Percentiles rank a stretch among this genome's conserved stretches.
These are phyloP conservation scores for Ophraella communa DNA, from an alignment of 2,888 invertebrate genomes.

Conservation along the genomic window DNA sequence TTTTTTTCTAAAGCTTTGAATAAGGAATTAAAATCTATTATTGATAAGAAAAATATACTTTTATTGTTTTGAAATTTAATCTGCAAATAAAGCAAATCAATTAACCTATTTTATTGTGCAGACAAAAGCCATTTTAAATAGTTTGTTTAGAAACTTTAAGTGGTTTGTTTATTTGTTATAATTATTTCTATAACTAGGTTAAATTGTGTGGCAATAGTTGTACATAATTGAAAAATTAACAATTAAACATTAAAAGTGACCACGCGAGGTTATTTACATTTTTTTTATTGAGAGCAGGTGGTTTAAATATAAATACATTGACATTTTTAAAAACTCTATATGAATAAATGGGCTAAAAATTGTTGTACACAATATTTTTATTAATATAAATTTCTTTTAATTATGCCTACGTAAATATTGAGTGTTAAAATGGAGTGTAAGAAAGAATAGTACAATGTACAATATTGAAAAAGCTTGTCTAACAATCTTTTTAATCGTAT, in stretches of 20 bases:
- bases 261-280: background rate
- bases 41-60: too few relatives aligned
- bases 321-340: too few relatives aligned
- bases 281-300: background rate
- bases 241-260: background rate
- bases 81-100: too few relatives aligned
- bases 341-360: background rate
- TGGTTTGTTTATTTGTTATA: background rate
- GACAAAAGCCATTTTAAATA: background rate
- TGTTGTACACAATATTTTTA: constrained; percentile 11
- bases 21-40: too few relatives aligned
- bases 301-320: background rate
- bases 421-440: too few relatives aligned
- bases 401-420: too few relatives aligned
- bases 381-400: too few relatives aligned
- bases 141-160: background rate
- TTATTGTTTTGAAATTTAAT: background rate
- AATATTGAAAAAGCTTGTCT: too few relatives aligned
- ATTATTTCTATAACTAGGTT: background rate
- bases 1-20: too few relatives aligned
- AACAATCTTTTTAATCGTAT: too few relatives aligned
- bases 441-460: too few relatives aligned
- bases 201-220: background rate
- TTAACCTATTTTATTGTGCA: background rate
- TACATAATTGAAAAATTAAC: background rate